These are phyloP conservation scores for Stenodema calcarata DNA, from an alignment of 2,888 invertebrate genomes.

Conservation along the genomic window DNA sequence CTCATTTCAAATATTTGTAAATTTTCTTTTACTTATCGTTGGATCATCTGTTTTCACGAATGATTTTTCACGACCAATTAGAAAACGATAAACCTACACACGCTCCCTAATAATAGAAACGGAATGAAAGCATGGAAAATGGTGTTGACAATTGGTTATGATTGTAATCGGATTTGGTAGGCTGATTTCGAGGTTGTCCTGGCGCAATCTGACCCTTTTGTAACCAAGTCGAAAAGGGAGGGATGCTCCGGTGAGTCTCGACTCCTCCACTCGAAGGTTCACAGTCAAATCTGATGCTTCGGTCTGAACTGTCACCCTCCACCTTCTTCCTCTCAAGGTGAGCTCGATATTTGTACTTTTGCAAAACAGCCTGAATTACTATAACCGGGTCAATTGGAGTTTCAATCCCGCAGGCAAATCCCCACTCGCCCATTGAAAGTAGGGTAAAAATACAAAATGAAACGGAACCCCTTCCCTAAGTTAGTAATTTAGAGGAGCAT, in stretches of 20 bases:
- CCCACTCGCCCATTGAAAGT: too few relatives aligned
- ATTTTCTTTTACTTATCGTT: too few relatives aligned
- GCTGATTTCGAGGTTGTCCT: slow-evolving; percentile 30
- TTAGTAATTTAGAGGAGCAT: too few relatives aligned
- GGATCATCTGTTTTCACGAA: too few relatives aligned
- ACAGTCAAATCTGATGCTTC: slow-evolving; percentile 13
- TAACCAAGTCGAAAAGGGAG: slow-evolving; percentile 11
- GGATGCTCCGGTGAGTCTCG: slow-evolving; percentile 25
- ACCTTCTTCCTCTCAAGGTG: not conserved
- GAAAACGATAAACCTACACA: not conserved
- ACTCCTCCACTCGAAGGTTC: not conserved
- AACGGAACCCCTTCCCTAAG: too few relatives aligned
- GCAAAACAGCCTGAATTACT: too few relatives aligned
- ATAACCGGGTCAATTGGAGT: too few relatives aligned
- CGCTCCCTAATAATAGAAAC: not conserved
- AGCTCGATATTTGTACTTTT: not conserved
- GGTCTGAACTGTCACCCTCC: not conserved
- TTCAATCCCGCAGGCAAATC: too few relatives aligned
- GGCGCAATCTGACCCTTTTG: slow-evolving; percentile 36
- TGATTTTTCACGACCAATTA: not conserved
- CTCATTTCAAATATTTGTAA: too few relatives aligned
- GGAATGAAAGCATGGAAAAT: slow-evolving; percentile 37
- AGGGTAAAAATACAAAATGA: too few relatives aligned
- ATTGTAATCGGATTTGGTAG: slow-evolving; percentile 28
- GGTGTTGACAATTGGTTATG: slow-evolving; percentile 12